Evolutionary conservation across 2,797 vertebrate species (phyloP).

Genomic region (Holocentrus rufus): DNA sequence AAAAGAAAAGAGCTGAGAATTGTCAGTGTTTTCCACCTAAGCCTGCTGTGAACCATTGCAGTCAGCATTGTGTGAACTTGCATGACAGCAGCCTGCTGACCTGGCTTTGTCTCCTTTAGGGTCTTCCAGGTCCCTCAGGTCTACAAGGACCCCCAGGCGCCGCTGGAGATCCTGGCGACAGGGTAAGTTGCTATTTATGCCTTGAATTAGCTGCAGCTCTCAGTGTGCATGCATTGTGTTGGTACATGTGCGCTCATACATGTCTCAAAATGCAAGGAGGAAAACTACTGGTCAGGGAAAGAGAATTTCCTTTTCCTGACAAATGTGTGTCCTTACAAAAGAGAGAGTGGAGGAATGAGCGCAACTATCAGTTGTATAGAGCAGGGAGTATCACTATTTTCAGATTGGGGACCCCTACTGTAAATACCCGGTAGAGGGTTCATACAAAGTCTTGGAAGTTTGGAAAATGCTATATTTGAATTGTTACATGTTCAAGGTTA

Average conservation of each 20-base stretch:
- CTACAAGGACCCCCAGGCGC: constrained; percentile 92
- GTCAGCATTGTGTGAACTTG: background rate
- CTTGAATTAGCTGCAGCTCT: background rate
- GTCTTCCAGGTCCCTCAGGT: constrained; percentile 93
- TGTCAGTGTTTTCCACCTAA: background rate
- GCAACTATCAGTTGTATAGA: no score
- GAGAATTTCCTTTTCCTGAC: background rate
- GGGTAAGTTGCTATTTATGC: constrained; percentile 82
- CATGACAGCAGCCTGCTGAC: constrained; percentile 21
- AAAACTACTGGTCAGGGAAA: background rate
- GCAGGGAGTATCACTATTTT: no score
- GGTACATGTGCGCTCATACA: background rate
- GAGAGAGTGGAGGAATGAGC: background rate
- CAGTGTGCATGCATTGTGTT: constrained; percentile 4
- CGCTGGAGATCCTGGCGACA: constrained; percentile 93
- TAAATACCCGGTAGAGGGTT: no score
- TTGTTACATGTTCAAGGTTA: no score
- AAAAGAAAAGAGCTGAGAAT: background rate
- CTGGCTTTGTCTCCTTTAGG: constrained; percentile 80
- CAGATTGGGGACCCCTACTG: no score
- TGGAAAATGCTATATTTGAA: no score
- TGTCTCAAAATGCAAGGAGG: background rate
- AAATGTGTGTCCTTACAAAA: background rate
- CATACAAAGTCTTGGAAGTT: no score
- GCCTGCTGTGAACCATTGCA: background rate